phyloP scores from a whole-genome alignment of 2,113 vertebrate species.

The Urocynchramus pylzowi region DNA sequence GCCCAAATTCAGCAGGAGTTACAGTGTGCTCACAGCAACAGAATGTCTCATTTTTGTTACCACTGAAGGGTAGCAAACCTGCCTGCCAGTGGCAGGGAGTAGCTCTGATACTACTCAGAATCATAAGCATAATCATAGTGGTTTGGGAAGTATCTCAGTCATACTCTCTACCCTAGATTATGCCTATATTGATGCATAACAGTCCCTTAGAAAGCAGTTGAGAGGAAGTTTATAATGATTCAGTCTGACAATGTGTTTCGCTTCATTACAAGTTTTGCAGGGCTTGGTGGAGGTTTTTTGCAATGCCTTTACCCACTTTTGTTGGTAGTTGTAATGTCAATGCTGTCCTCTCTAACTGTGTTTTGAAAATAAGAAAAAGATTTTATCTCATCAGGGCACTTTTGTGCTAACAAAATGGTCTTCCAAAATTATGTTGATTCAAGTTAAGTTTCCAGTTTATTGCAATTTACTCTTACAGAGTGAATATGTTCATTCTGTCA shows the following conservation, averaged over 20 bases:
- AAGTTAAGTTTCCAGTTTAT: background rate
- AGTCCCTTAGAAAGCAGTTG: background rate
- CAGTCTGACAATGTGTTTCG: background rate
- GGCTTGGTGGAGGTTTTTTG: background rate
- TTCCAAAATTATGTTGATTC: background rate
- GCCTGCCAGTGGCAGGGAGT: background rate
- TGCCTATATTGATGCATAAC: background rate
- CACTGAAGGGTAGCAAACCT: background rate
- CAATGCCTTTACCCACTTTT: background rate
- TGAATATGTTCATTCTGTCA: background rate
- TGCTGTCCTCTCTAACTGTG: background rate
- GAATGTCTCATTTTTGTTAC: background rate
- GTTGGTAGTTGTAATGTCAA: background rate
- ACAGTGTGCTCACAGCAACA: background rate
- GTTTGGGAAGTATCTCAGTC: background rate
- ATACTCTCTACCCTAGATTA: background rate
- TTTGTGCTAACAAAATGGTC: background rate
- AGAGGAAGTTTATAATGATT: background rate
- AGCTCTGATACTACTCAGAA: background rate
- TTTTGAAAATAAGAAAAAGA: background rate
- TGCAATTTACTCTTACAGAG: background rate
- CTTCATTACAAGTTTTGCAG: background rate
- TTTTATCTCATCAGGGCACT: background rate
- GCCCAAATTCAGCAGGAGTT: background rate
- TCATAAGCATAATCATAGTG: background rate